Base-by-base conservation (phyloP, 2,888 invertebrate species). In the Lithophane leautieri region DNA sequence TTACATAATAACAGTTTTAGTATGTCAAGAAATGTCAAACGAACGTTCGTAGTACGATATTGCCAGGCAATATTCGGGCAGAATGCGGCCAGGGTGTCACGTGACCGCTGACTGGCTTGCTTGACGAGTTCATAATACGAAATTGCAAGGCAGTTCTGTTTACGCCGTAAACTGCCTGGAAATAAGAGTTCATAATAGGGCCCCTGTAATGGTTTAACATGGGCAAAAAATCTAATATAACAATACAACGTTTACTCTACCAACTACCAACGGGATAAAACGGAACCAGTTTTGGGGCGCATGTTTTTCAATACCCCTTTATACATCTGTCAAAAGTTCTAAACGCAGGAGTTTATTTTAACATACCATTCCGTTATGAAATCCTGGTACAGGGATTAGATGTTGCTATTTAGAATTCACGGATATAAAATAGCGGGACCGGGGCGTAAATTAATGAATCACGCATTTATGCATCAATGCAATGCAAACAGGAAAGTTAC, bases 331-430 rank as follows among this genome's bases (percentile, higher is more conserved):
- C 22, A 25, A 42, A 25, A 28, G 28, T 66, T 75, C 73, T 68
- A 73, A 82, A 14, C 65, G 34, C 50, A 61, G 89, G 88, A 89
- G 85, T 88, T 88, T 86, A 79, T 84, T 88, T 89, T 86, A 86
- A 90, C 88, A 89, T 90, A 89, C 89, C 91, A 81, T 81, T 80
- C 73, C 79, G 80, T 89, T 88, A 93, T 95, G 92, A 63, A 78
- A 73, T 79, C 94, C 94, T 95, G 86, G 94, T 95, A 93, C 80
- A 78, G 67, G 82, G 93, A 88, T 91, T 91, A 90, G 90, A 89
- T 74, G 70, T 84, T 83, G 86, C 78, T 86, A 54, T 83, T 79
- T 70, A 75, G 54, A 82, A 73, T 67, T 22, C 66, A 74, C 19
- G 65, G 12, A 78, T 76, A 67, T 56, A 34, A 52, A 66, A 40